Evolutionary conservation across 2,888 invertebrate genomes (phyloP), one percentile per base, ranked within the genome.

Genomic region (Rugalucina vietnamica): DNA sequence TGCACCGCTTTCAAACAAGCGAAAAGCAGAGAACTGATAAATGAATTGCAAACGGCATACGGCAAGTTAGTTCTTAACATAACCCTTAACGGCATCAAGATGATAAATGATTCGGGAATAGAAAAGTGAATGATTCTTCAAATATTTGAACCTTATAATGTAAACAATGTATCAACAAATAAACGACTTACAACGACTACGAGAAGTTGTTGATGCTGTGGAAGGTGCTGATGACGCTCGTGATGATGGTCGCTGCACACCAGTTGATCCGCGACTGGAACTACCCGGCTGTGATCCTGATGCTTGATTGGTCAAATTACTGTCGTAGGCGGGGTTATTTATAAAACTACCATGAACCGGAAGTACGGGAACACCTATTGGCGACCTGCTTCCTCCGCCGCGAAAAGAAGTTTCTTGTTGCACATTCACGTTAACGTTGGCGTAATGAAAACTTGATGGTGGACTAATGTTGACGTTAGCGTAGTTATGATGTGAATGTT

Each of bases 191-290:
- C 87, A 60, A 14, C 79, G 81, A 50, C 69, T 76, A 18, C 79
- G 77, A n/a, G 87, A 87, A 18, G 78, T 34, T 32, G 87, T 78
- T 21, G 87, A 87, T 21, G 81, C 36, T 65, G 85, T 83, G 8
- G 87, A 87, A 21, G 85, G 87, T 0, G 85, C 82, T 37, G 79
- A 80, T 1, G 87, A 87, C 24, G 83, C 65, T 60, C 87, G 72
- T 57, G 87, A 85, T 27, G 82, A 72, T 10, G 84, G 81, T 24
- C 84, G 79, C 32, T 36, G 65, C 14, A 36, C 36, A 70, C 70
- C 37, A 39, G 8, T 29, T 72, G 72, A 43, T 27, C 27, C 60
- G 12, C 72, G 27, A 36, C 4, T 74, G 43, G 39, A 69, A 76
- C 43, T 54, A 29, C 78, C 49, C 34, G 72, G 69, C 39, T 78